phyloP scores from a whole-genome alignment of 2,113 vertebrate species.

The Erinaceus europaeus region DNA sequence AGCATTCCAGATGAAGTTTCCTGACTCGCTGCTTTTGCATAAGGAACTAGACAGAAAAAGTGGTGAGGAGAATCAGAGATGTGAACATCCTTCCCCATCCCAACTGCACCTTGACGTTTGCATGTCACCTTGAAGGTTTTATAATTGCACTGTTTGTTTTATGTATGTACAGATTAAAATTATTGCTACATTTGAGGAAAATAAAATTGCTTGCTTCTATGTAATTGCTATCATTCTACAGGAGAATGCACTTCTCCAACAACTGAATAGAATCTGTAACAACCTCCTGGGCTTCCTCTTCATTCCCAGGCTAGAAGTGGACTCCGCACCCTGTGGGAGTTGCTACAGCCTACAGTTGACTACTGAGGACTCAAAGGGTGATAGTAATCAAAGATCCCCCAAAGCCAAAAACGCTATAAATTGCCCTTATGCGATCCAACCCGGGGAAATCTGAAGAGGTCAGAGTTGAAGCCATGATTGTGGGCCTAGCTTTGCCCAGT shows the following conservation, averaged over 20 bases:
- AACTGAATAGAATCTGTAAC: conserved; percentile 70
- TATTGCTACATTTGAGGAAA: conserved; percentile 79
- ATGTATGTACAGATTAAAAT: conserved; percentile 80
- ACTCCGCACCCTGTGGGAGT: not conserved
- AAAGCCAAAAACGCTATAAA: not conserved
- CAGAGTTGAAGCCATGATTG: no score
- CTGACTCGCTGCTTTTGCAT: conserved; percentile 68
- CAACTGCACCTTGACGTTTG: conserved; percentile 76
- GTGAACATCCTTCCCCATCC: conserved; percentile 66
- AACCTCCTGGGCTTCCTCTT: conserved; percentile 65
- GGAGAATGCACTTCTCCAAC: conserved; percentile 73
- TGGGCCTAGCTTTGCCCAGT: not conserved
- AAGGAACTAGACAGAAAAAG: conserved; percentile 68
- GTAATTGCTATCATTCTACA: conserved; percentile 75
- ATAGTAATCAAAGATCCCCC: conserved; percentile 6
- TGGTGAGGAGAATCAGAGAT: conserved; percentile 71
- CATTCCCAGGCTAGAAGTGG: conserved; percentile 56
- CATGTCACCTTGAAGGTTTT: conserved; percentile 79
- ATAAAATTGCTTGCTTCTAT: conserved; percentile 79
- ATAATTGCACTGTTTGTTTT: conserved; percentile 81
- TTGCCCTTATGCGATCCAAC: not conserved
- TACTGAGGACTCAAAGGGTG: not conserved
- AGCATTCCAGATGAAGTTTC: conserved; percentile 78
- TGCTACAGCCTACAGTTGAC: conserved; percentile 15
- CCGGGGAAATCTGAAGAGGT: not conserved